Conservation (phyloP, 2,888 invertebrate species). For the Heliconius charithonia region DNA sequence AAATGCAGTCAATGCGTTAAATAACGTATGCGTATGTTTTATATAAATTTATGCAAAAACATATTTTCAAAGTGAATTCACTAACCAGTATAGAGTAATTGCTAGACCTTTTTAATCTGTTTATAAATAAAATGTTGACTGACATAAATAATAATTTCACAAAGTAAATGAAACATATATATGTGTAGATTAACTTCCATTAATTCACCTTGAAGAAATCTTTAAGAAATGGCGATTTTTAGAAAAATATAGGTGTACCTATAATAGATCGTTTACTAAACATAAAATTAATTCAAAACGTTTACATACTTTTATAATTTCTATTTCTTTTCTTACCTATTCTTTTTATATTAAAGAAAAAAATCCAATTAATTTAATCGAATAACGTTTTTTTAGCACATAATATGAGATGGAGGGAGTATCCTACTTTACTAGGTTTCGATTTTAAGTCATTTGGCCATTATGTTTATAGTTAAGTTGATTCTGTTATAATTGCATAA, state of each 20-base stretch:
- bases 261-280: too few species aligned
- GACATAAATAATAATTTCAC: not conserved
- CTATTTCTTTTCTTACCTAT: too few species aligned
- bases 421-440: too few species aligned
- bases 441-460: too few species aligned
- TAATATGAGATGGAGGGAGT: too few species aligned
- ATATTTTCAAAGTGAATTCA: conserved; percentile 2
- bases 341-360: too few species aligned
- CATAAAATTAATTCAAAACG: too few species aligned
- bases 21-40: conserved; percentile 7
- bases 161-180: not conserved
- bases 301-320: too few species aligned
- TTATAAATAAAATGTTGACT: not conserved
- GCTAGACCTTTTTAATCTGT: conserved; percentile 5
- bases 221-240: not conserved
- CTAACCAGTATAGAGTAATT: conserved; percentile 3
- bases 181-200: not conserved
- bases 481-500: too few species aligned
- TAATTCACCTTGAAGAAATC: not conserved
- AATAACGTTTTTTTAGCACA: too few species aligned
- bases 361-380: too few species aligned
- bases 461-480: too few species aligned
- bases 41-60: conserved; percentile 1
- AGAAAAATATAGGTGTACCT: not conserved
- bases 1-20: conserved; percentile 15